Conservation (phyloP, 2,113 vertebrate species). For the Corythornis madagascariensis region DNA sequence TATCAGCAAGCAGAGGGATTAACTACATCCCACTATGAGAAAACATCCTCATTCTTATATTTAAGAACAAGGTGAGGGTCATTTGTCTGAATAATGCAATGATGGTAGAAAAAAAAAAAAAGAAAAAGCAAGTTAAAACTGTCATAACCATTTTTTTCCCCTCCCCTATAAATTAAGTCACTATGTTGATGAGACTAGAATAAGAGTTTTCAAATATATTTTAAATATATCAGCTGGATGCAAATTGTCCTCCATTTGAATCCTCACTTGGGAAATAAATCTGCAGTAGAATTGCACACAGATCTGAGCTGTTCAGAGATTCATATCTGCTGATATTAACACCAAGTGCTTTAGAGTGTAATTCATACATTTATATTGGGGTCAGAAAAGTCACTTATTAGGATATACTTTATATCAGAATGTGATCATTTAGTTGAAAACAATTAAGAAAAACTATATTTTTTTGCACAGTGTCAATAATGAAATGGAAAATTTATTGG, state of each 20-base stretch:
- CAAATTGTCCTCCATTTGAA: not conserved
- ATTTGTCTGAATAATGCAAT: not conserved
- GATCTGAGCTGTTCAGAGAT: not conserved
- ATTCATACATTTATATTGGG: not conserved
- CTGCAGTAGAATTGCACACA: not conserved
- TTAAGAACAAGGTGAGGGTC: not conserved
- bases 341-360: not conserved
- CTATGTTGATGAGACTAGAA: not conserved
- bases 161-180: not conserved
- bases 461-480: not conserved
- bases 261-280: not conserved
- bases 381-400: not conserved
- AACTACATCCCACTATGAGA: not conserved
- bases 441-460: not conserved
- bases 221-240: not conserved
- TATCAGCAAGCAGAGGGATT: not conserved
- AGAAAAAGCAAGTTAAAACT: not conserved
- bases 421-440: not conserved
- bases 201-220: not conserved
- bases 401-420: not conserved
- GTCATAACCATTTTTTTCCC: not conserved
- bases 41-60: not conserved
- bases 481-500: not conserved
- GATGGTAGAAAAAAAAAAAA: not conserved
- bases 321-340: not conserved